These are phyloP conservation scores for Diarsia rubi DNA, from an alignment of 2,888 invertebrate genomes.

Conservation along the genomic window DNA sequence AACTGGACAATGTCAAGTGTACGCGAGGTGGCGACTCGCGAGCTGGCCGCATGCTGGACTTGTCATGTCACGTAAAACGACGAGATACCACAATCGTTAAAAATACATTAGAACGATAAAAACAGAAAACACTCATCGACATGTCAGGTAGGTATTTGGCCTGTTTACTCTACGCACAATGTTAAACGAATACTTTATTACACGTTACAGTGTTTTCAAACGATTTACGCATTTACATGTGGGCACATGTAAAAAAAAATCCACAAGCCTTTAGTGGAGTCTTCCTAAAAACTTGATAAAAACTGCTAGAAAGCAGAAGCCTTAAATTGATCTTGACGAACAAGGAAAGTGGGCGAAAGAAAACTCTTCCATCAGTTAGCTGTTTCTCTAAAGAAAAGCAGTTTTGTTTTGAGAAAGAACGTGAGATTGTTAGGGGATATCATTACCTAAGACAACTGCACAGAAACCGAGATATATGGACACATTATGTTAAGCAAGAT, in stretches of 20 bases:
- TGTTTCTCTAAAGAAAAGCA: conserved; percentile 9
- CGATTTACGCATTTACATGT: conserved; percentile 23
- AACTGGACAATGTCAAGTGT: conserved; percentile 85
- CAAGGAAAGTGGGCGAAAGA: not conserved
- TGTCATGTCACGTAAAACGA: conserved; percentile 75
- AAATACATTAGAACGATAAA: conserved; percentile 78
- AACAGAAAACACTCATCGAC: conserved; percentile 75
- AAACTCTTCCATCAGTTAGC: not conserved
- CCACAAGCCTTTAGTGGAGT: conserved; percentile 1
- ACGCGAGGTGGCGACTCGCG: conserved; percentile 72
- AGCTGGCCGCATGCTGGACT: conserved; percentile 64
- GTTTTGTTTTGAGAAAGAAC: not conserved
- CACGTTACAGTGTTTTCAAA: conserved; percentile 59
- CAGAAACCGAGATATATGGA: conserved; percentile 28
- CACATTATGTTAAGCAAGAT: conserved; percentile 58
- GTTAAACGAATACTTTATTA: conserved; percentile 68
- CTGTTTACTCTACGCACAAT: conserved; percentile 71
- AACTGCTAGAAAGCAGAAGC: not conserved
- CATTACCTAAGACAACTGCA: conserved; percentile 26
- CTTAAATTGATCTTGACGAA: not conserved
- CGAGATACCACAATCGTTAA: conserved; percentile 72
- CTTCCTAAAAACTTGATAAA: conserved; percentile 3
- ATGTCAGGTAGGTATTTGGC: conserved; percentile 73
- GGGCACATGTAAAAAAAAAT: conserved; percentile 33
- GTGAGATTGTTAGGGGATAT: conserved; percentile 13